Base-by-base conservation (phyloP, 2,888 invertebrate genomes). In the Plemyria rubiginata region DNA sequence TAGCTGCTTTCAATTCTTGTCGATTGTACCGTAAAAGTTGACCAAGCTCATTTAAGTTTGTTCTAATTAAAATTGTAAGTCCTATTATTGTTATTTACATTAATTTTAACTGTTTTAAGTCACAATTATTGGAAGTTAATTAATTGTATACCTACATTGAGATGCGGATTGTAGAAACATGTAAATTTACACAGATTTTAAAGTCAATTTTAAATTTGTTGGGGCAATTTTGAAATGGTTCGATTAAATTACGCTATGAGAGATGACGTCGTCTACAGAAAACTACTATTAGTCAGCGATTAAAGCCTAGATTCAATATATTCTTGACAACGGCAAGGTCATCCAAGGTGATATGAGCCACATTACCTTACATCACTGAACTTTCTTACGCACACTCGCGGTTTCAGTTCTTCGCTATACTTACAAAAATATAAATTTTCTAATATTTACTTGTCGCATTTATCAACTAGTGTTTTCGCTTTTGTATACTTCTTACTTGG, bases 11-110 rank as follows among this genome's bases (percentile, higher is more conserved):
- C 36, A 32, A 8, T 8, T 38, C 9, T 38, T 56, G 64, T 52
- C 13, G 13, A 38, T 56, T 64, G 22, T 57, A 60, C 49, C 54
- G 32, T 46, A 2, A 12, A 57, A 62, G 49, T 15, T 40, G 13
- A 43, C 40, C 41, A 46, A 55, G 52, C 56, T 60, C 56, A 50
- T 54, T 29, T 53, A 60, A 65, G 40, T 60, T 60, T 54, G 57
- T 60, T 58, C 55, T 63, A 62, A 40, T 54, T 57, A 54, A 66
- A 65, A 46, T 62, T 60, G 40, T 60, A 66, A 66, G 63, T 66
- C 46, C 57, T 66, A 63, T 63, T 66, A 62, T 45, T 62, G 46
- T 66, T 62, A 60, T 50, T 60, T 62, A 62, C 53, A 41, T 46
- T 22, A 41, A 36, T 54, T 61, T 61, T 54, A 57, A 54, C 38